Base-by-base conservation (phyloP, 2,797 vertebrate genomes). In the Hephaestus fuliginosus region DNA sequence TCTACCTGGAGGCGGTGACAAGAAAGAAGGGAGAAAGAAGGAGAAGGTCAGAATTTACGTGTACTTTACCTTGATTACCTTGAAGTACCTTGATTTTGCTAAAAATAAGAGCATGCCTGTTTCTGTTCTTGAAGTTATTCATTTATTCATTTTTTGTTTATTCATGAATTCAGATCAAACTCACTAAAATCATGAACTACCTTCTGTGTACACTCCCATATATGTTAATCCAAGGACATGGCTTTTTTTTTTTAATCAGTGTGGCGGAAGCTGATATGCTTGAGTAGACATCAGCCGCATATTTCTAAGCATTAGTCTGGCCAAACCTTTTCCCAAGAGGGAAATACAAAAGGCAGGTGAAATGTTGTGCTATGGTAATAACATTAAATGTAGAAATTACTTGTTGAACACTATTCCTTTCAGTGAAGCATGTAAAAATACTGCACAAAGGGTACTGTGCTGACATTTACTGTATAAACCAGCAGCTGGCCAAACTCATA, bases 1-100 rank as follows among this genome's bases (percentile, higher is more conserved):
- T 99, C 98, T 28, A 98, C 97, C 98, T 99, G 41, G 74, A 36
- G 48, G 70, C 0, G 43, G 25, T 1, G 11, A 58, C 25, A 52
- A 14, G 51, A 56, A 58, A 10, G 3, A 8, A 10, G 9, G 30
- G n/a, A 18, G 15, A 28, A 14, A 51, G 36, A 41, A 55, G 0
- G 0, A 60, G 7, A 39, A 72, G n/a, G 20, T 56, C n/a, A 66
- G 33, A 28, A 8, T 25, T 0, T 2, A 22, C 36, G 18, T n/a
- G 55, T 11, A 25, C 52, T 57, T 15, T 1, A 74, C 33, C 7
- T 4, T n/a, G n/a, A 66, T 57, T 2, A 61, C 56, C 43, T 52
- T 12, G 22, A 36, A 68, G 41, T n/a, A 10, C 11, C 11, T 10
- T 28, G 15, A 52, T 52, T 28, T 44, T 17, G 28, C 10, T 22